These are phyloP conservation scores for Gallinago jamesoni DNA, from an alignment of 2,113 vertebrate species.

Conservation along the genomic window DNA sequence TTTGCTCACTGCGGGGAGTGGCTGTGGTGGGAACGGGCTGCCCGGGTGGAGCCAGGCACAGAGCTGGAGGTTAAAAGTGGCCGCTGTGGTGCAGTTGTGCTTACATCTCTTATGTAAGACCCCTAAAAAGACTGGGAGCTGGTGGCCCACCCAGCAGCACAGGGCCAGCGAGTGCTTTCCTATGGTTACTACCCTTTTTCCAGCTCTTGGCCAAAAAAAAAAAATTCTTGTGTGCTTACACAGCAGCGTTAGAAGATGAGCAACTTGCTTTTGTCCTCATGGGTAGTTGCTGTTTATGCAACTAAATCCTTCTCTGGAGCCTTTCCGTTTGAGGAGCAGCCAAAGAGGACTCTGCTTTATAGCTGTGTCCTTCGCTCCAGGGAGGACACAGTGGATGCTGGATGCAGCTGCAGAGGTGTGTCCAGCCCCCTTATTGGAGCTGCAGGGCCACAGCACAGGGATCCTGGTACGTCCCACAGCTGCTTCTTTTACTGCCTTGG, in stretches of 20 bases:
- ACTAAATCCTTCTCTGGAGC: rapidly evolving
- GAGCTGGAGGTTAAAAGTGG: neutral
- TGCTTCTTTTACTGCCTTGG: neutral
- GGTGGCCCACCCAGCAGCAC: neutral
- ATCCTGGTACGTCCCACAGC: neutral
- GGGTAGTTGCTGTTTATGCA: neutral
- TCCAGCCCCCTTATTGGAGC: neutral
- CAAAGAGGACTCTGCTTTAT: neutral
- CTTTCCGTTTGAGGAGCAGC: neutral
- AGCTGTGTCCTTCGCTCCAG: neutral
- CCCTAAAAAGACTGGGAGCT: neutral
- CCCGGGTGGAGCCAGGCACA: neutral
- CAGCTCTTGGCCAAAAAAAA: neutral
- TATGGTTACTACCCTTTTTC: neutral
- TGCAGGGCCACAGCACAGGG: no score
- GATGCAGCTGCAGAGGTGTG: neutral
- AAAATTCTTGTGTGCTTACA: rapidly evolving
- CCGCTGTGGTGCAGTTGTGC: neutral
- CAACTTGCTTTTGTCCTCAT: neutral
- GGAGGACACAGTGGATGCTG: neutral
- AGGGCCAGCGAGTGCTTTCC: neutral
- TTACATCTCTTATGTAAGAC: neutral
- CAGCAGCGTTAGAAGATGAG: neutral
- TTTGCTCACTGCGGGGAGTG: neutral
- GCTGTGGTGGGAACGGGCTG: neutral